phyloP scores from a whole-genome alignment of 2,888 invertebrate species.

The Parapristionchus giblindavisi region DNA sequence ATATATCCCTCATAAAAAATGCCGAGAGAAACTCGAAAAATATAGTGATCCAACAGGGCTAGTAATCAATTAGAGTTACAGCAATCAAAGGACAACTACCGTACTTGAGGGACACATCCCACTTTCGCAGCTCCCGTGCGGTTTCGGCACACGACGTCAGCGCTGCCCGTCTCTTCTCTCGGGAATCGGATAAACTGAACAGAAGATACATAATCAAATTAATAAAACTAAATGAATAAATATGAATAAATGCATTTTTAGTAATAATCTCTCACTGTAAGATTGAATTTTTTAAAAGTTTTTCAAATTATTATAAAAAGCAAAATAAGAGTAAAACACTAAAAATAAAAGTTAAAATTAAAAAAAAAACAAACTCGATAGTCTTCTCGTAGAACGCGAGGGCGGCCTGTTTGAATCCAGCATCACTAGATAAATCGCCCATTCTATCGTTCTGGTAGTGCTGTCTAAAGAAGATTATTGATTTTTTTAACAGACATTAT shows the following conservation, averaged over 20 bases:
- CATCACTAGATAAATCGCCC: not conserved
- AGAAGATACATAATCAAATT: not conserved
- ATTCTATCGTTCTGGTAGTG: not conserved
- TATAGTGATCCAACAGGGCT: too few relatives aligned
- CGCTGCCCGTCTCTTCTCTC: not conserved
- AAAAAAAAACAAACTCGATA: not conserved
- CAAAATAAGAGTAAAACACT: not conserved
- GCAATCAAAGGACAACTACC: too few relatives aligned
- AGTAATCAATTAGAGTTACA: too few relatives aligned
- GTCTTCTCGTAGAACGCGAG: not conserved
- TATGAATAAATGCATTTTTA: too few relatives aligned
- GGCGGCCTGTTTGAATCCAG: constrained; percentile 9
- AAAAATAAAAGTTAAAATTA: not conserved
- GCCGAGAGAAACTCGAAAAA: too few relatives aligned
- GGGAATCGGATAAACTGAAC: not conserved
- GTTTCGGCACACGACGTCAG: constrained; percentile 24
- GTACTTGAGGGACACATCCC: too few relatives aligned
- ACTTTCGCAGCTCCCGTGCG: constrained; percentile 9
- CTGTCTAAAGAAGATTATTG: too few relatives aligned
- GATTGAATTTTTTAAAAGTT: not conserved
- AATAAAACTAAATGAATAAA: too few relatives aligned
- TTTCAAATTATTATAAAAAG: not conserved
- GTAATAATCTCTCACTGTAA: not conserved
- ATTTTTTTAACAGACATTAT: too few relatives aligned
- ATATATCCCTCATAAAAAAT: too few relatives aligned